Evolutionary conservation across 2,113 vertebrate species (phyloP), one percentile per base, ranked within the genome.

Genomic region (Brevimyrus niger): DNA sequence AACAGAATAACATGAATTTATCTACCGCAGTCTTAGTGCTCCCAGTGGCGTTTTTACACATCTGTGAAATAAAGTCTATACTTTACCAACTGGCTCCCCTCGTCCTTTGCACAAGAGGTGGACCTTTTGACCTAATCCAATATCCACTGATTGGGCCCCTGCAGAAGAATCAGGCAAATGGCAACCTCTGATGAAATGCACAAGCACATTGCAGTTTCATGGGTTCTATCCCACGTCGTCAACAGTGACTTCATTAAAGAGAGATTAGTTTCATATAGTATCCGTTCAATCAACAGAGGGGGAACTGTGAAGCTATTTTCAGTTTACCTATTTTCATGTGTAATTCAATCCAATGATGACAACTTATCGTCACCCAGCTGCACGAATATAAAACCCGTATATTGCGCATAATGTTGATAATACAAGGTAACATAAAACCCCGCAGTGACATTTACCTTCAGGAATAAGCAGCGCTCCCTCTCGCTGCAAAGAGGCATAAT

Each of bases 401-500:
- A 11, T 65, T 27, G 8, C 9, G 9, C 58, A 27, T 69, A 69
- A 69, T 31, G 61, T 69, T 27, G 27, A 69, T 69, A 13, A 69
- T 69, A 69, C 31, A 69, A 27, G 3, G 27, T n/a, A 31, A 69
- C 61, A 31, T 69, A 31, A 69, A 69, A 13, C n/a, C 3, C n/a
- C 61, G 61, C 61, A 13, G 10, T 31, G 10, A 27, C 27, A 53
- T 88, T 89, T 88, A 96, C 96, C 96, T 96, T 94, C 93, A 0
- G 96, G 95, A 84, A 94, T 6, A 23, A 96, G 94, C 91, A 95
- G 90, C 88, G 94, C 93, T 91, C 93, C 95, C 91, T 97, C 96
- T 93, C 95, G 93, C 90, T 97, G 96, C 82, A 97, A 94, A 0
- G 96, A 96, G 21, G 96, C 95, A 31, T 96, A 97, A 93, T 97